Evolutionary conservation across 2,888 invertebrate species (phyloP).

Genomic region (Torymus texanus): DNA sequence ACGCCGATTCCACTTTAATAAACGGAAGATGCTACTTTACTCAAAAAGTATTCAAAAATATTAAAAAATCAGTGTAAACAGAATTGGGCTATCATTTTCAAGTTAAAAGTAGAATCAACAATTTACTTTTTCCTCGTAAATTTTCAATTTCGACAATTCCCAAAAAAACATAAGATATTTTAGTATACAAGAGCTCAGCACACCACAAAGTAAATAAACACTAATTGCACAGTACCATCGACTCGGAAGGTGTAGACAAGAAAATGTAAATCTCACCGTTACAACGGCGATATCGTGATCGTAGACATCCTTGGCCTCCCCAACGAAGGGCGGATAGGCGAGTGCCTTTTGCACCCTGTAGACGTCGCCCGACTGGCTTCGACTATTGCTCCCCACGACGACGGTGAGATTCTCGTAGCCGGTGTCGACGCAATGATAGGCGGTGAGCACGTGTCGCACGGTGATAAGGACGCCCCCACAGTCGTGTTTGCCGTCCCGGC

Average conservation of each 20-base stretch:
- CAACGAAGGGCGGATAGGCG: slow-evolving; percentile 28
- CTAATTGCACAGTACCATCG: too few relatives aligned
- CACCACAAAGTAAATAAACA: too few relatives aligned
- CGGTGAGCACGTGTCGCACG: slow-evolving; percentile 23
- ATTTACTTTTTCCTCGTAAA: too few relatives aligned
- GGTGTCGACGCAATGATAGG: slow-evolving; percentile 34
- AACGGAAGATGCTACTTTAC: too few relatives aligned
- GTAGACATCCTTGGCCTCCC: background rate
- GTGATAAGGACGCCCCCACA: slow-evolving; percentile 32
- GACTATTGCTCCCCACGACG: slow-evolving; percentile 20
- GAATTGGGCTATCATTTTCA: too few relatives aligned
- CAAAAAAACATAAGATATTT: too few relatives aligned
- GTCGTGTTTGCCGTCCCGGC: slow-evolving; percentile 20
- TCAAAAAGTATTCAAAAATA: too few relatives aligned
- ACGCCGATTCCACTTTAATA: too few relatives aligned
- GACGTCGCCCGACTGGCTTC: background rate
- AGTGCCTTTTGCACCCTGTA: slow-evolving; percentile 1
- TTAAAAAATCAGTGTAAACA: too few relatives aligned
- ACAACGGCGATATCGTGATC: slow-evolving; percentile 35
- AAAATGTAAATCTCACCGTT: slow-evolving; percentile 13
- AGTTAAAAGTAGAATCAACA: too few relatives aligned
- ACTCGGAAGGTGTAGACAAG: background rate
- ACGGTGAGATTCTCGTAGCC: slow-evolving; percentile 6
- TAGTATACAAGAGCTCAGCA: too few relatives aligned
- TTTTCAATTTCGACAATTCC: too few relatives aligned